Evolutionary conservation across 2,113 vertebrate species (phyloP), one percentile per base, ranked within the genome.

Genomic region (Garra rufa): DNA sequence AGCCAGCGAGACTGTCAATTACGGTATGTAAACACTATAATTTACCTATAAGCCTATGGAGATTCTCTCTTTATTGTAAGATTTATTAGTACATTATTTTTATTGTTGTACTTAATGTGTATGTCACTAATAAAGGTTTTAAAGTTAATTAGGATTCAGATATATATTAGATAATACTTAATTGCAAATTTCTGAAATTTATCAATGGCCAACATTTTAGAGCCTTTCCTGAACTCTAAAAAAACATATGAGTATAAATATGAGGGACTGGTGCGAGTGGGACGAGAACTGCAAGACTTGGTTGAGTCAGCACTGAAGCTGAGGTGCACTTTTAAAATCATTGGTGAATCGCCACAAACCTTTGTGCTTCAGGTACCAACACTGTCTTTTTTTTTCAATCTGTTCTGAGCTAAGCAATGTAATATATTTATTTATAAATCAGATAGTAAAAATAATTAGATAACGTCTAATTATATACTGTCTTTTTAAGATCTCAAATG

Each of bases 171-270:
- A 75, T 50, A 52, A 50, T 34, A 17, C 38, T 3, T 21, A 19
- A 57, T 57, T 57, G n/a, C 2, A 57, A 50, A 75, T 1, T 73
- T 59, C 2, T 57, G 10, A 61, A 61, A n/a, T 46, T 19, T 59
- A 5, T 50, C 5, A 34, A 48, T 67, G 26, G 30, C 28, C 24
- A 76, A n/a, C 11, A 26, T 91, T 92, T 19, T 89, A 95, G 95
- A 92, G 13, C 84, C 90, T 17, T 38, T n/a, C 21, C 83, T 95
- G 78, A 88, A 93, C 83, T 84, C 86, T 0, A 89, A 88, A 81
- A 95, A 94, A 84, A 89, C 88, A 2, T 94, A 95, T 1, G 89
- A 93, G 59, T 95, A 95, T 87, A 92, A 84, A 85, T 95, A 95
- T 90, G 91, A 90, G 43, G 94, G 94, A 43, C 0, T 38, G 46